A percentile compares a stretch with the other conserved stretches of the same genome.
Evolutionary conservation across 2,113 vertebrate genomes (phyloP).

Genomic region (Ammospiza caudacuta): DNA sequence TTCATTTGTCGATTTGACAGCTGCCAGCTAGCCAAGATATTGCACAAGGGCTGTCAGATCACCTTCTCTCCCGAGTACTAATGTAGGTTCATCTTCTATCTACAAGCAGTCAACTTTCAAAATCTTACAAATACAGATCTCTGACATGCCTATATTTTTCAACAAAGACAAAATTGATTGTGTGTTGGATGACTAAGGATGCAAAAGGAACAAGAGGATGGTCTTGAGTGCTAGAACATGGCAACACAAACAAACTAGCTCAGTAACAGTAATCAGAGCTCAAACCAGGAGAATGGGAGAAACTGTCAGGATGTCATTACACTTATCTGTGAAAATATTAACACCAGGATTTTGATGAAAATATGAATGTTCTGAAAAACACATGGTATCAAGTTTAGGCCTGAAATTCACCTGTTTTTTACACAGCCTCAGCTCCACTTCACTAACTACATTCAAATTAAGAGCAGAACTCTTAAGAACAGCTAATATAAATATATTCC

Average conservation of each 20-base stretch:
- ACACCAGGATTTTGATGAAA: neutral
- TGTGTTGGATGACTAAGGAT: neutral
- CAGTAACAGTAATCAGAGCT: neutral
- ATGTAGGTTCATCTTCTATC: rapidly evolving
- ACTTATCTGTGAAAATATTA: neutral
- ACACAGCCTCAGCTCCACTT: neutral
- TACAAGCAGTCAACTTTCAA: neutral
- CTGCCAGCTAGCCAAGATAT: neutral
- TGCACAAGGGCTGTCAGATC: neutral
- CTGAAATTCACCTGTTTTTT: neutral
- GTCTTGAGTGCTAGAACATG: neutral
- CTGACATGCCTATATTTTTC: neutral
- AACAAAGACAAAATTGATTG: neutral
- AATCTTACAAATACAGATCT: neutral
- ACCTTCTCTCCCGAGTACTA: neutral
- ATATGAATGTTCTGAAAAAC: neutral
- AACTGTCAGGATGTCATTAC: neutral
- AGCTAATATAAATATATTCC: neutral
- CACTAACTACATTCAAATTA: neutral
- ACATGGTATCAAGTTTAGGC: neutral
- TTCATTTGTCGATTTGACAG: neutral
- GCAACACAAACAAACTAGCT: neutral
- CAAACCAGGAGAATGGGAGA: neutral
- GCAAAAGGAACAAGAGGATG: neutral
- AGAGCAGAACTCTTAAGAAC: neutral